These are phyloP conservation scores for Tenebrosternarchus preto DNA, from an alignment of 2,113 vertebrate species.

Conservation along the genomic window DNA sequence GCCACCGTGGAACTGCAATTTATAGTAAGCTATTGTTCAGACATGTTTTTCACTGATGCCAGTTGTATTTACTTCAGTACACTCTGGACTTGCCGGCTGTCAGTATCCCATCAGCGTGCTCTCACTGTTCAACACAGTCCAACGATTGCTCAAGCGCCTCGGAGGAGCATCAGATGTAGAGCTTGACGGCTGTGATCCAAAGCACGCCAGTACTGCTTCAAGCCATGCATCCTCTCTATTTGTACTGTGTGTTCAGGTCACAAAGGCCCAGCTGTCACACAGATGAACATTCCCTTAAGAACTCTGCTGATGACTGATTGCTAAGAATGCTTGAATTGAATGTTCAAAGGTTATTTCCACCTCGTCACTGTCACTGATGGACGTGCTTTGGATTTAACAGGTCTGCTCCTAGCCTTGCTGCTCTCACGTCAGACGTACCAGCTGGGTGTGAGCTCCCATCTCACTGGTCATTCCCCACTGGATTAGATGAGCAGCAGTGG, in stretches of 20 bases:
- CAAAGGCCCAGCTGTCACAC: background rate
- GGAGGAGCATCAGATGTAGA: conserved; percentile 5
- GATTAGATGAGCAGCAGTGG: conserved; percentile 7
- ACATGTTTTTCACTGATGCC: conserved; percentile 19
- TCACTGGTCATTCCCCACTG: background rate
- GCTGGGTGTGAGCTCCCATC: background rate
- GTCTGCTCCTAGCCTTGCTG: background rate
- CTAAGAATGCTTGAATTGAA: background rate
- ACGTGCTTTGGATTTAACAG: background rate
- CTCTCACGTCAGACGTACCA: background rate
- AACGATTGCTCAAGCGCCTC: background rate
- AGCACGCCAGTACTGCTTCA: background rate
- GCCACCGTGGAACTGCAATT: conserved; percentile 44
- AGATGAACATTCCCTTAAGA: conserved; percentile 20
- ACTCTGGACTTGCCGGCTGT: background rate
- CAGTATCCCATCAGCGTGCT: background rate
- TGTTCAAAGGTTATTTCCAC: conserved; percentile 3
- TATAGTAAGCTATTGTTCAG: conserved; percentile 58
- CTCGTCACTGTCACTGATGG: background rate
- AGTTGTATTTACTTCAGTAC: background rate
- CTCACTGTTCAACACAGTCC: background rate
- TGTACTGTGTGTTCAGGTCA: conserved; percentile 12
- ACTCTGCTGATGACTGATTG: conserved; percentile 8
- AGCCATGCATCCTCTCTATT: background rate
- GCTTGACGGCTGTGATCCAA: conserved; percentile 2